Conservation (phyloP, 2,113 vertebrate genomes). For the Gorsachius goisagi region DNA sequence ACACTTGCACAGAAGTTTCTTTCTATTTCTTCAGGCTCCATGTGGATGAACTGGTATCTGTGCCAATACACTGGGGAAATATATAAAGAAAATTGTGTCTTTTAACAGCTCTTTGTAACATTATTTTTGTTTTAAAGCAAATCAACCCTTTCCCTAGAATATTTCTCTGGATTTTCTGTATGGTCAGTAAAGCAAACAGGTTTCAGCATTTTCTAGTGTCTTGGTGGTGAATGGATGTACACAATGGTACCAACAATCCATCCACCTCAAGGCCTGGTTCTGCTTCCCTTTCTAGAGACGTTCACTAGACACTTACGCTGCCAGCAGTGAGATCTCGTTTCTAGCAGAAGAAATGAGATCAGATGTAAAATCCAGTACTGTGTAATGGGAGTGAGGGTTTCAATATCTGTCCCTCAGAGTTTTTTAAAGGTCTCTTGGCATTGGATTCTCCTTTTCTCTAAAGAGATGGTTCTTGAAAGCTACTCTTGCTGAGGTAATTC, state of each 20-base stretch:
- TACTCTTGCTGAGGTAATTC: not conserved
- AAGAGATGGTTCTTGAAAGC: not conserved
- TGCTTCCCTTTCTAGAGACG: not conserved
- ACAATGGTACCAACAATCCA: not conserved
- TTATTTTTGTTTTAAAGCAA: not conserved
- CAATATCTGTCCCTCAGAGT: not conserved
- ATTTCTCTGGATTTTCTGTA: not conserved
- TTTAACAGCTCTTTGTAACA: not conserved
- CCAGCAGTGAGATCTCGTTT: not conserved
- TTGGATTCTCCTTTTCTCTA: not conserved
- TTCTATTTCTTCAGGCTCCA: not conserved
- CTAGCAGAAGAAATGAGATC: not conserved
- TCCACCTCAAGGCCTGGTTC: not conserved
- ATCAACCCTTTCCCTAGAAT: not conserved
- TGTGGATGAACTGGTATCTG: not conserved
- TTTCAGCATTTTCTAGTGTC: not conserved
- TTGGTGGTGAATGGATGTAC: not conserved
- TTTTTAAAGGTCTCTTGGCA: not conserved
- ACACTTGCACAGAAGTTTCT: not conserved
- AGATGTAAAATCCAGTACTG: not conserved
- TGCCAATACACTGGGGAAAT: not conserved
- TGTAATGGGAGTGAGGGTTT: not conserved
- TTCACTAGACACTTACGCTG: rapidly evolving
- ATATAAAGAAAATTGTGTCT: not conserved
- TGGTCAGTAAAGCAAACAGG: not conserved